Evolutionary conservation across 2,888 invertebrate genomes (phyloP).

Genomic region (Thera britannica): DNA sequence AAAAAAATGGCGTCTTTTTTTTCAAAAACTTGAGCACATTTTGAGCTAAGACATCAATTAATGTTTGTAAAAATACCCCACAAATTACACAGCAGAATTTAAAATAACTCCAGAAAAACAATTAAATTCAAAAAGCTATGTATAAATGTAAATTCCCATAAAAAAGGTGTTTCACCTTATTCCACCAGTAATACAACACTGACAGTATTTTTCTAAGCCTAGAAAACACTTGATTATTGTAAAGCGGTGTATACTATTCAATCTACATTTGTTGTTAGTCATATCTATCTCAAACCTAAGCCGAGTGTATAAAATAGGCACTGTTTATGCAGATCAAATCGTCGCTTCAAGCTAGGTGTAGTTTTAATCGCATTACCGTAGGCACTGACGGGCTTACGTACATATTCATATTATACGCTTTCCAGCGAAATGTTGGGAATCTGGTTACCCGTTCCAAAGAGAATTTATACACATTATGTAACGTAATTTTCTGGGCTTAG

Average conservation of each 20-base stretch:
- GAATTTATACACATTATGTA: conserved; percentile 25
- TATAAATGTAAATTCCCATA: no score
- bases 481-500: conserved; percentile 29
- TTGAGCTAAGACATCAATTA: no score
- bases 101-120: no score
- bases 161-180: background rate
- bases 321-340: conserved; percentile 8
- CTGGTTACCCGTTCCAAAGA: conserved; percentile 27
- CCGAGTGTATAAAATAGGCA: background rate
- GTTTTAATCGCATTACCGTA: conserved; percentile 72
- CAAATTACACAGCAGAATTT: no score
- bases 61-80: no score
- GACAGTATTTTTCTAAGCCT: background rate
- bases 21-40: no score
- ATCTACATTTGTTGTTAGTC: no score
- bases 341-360: conserved; percentile 52
- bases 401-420: conserved; percentile 22
- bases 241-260: no score
- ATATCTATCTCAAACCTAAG: no score
- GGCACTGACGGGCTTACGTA: conserved; percentile 50
- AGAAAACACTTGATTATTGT: no score
- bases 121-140: no score
- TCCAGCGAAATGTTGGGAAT: conserved; percentile 26
- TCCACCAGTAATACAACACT: conserved; percentile 11
- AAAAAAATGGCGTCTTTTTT: no score